Evolutionary conservation across 2,797 vertebrate genomes (phyloP).

Genomic region (Hyperoplus immaculatus): DNA sequence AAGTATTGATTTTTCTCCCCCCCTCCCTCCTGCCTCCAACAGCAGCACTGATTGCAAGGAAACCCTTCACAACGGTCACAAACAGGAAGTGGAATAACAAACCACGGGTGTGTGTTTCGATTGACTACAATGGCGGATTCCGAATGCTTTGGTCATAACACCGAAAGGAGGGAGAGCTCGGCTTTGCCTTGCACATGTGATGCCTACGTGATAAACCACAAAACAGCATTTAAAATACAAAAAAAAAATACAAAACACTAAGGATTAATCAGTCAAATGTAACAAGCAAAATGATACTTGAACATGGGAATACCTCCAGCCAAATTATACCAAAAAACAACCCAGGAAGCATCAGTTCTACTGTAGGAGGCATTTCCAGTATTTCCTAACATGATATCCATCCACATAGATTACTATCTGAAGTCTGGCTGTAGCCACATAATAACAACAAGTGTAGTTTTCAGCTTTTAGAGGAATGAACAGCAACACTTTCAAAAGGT

Average conservation of each 20-base stretch:
- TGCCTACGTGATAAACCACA: background rate
- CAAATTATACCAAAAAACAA: background rate
- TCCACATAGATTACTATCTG: background rate
- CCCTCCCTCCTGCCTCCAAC: constrained; percentile 52
- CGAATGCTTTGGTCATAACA: constrained; percentile 51
- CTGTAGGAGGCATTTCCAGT: background rate
- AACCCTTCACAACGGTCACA: constrained; percentile 92
- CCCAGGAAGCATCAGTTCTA: background rate
- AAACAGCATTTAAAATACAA: background rate
- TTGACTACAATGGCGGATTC: constrained; percentile 72
- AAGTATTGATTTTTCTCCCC: constrained; percentile 94
- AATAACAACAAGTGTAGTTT: background rate
- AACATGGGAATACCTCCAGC: background rate
- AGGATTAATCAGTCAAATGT: background rate
- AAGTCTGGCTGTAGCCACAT: background rate
- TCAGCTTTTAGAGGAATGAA: background rate
- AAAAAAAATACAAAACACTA: constrained; percentile 1
- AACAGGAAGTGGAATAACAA: constrained; percentile 86
- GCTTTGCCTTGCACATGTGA: constrained; percentile 14
- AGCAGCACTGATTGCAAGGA: constrained; percentile 91
- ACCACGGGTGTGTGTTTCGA: constrained; percentile 69
- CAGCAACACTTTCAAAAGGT: background rate
- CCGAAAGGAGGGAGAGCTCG: constrained; percentile 20
- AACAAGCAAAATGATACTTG: background rate
- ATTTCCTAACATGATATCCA: constrained; percentile 7